These are phyloP conservation scores for Clarias magur DNA, from an alignment of 2,113 vertebrate species.

Conservation along the genomic window DNA sequence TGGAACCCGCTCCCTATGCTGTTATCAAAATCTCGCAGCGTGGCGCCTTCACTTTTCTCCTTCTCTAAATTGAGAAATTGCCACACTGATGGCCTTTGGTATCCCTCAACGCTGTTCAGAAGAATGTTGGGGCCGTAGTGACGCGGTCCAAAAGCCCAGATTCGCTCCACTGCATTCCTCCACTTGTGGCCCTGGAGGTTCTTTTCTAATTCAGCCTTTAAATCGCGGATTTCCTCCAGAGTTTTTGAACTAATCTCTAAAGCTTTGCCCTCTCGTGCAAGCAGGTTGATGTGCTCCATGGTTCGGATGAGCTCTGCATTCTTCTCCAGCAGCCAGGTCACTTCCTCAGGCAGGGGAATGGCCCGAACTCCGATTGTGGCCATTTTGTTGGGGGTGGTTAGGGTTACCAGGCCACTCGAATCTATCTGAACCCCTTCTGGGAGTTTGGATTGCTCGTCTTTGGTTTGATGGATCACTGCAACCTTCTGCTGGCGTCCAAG, in stretches of 20 bases:
- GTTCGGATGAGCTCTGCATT: conserved; percentile 85
- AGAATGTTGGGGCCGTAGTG: conserved; percentile 94
- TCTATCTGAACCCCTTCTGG: conserved; percentile 85
- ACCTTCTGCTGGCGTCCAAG: conserved; percentile 92
- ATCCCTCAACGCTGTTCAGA: conserved; percentile 79
- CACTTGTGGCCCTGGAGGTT: conserved; percentile 86
- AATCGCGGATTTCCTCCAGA: conserved; percentile 76
- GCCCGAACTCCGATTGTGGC: conserved; percentile 84
- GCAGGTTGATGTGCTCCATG: conserved; percentile 83
- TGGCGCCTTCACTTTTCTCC: not conserved
- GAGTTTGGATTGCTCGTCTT: conserved; percentile 81
- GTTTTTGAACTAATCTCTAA: conserved; percentile 75
- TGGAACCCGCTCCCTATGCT: conserved; percentile 94
- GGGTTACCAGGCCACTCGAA: conserved; percentile 81
- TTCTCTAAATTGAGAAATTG: conserved; percentile 71
- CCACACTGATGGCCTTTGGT: conserved; percentile 83
- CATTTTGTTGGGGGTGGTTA: conserved; percentile 87
- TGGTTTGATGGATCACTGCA: conserved; percentile 88
- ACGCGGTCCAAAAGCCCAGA: conserved; percentile 95
- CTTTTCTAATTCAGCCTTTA: conserved; percentile 80
- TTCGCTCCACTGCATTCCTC: conserved; percentile 83
- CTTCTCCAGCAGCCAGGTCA: conserved; percentile 83
- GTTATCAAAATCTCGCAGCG: conserved; percentile 83
- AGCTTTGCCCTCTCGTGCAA: conserved; percentile 78
- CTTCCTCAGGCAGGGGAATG: conserved; percentile 84